Base-by-base conservation (phyloP, 1,140 invertebrate genomes). In the Aphelinus atriplicis region DNA sequence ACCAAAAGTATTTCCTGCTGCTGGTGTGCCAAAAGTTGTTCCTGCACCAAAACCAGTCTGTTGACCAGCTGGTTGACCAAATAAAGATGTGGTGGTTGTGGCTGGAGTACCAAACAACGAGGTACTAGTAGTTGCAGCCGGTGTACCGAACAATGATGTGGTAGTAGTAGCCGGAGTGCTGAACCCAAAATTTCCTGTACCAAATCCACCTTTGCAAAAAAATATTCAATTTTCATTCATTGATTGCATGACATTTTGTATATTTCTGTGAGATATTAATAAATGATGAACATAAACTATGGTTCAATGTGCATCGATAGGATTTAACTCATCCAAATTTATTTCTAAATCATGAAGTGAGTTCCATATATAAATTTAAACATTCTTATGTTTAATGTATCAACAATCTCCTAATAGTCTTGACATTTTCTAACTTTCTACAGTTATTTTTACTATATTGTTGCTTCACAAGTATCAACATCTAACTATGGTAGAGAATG, bases 31-130 rank as follows among this genome's bases (percentile, higher is more conserved):
- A 76, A 81, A 71, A 5, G 80, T 78, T 2, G 81, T 81, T 57
- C 81, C 77, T 55, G 82, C 80, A 50, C 88, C 86, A 80, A 91
- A 90, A 7, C 84, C 85, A 77, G 84, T 79, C 71, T 46, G 76
- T 75, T 48, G 83, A 78, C 62, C 78, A 26, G 80, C 71, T 50
- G 79, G 62, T 46, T 71, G 65, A n/a, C 78, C 77, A 48, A 83
- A 84, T 53, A 80, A 58, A 46, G 80, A 71, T 3, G 67, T 56
- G 1, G 77, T 61, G 57, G 77, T 78, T 58, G 75, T 71, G 0
- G 84, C 79, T 47, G 83, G 71, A 7, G 80, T 83, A n/a, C 60
- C 61, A 42, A 69, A 69, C 57, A 26, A 26, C 26, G 26, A 26
- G 26, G 26, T 26, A 26, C 26, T 26, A 26, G 26, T 26, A 26